phyloP scores from a whole-genome alignment of 2,113 vertebrate species.

The Stigmatopora nigra region DNA sequence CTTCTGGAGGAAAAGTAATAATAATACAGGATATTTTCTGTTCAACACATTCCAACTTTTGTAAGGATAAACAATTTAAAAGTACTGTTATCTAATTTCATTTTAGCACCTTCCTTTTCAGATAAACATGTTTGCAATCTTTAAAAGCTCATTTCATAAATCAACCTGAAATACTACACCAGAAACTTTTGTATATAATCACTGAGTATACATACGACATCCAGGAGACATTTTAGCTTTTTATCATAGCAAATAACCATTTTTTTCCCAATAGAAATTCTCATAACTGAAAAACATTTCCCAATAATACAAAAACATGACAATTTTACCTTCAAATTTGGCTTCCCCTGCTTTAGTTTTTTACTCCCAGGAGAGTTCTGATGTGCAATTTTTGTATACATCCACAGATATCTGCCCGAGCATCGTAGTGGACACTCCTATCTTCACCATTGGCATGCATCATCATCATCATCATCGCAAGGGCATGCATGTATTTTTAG shows the following conservation, averaged over 20 bases:
- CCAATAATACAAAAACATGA: neutral
- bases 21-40: neutral
- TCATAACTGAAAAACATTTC: neutral
- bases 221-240: neutral
- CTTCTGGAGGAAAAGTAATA: neutral
- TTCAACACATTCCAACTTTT: neutral
- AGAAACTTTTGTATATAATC: neutral
- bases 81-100: neutral
- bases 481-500: constrained; percentile 60
- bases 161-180: neutral
- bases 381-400: constrained; percentile 16
- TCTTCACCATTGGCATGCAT: constrained; percentile 35
- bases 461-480: constrained; percentile 47
- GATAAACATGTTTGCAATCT: neutral
- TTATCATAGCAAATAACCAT: neutral
- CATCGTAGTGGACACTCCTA: constrained; percentile 64
- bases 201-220: neutral
- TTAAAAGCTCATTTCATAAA: neutral
- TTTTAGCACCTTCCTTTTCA: neutral
- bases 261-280: neutral
- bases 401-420: constrained; percentile 36
- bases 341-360: constrained; percentile 24
- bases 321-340: constrained; percentile 5
- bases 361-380: constrained; percentile 11
- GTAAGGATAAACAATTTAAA: neutral